Base-by-base conservation (phyloP, 2,888 invertebrate genomes). In the Thera britannica region DNA sequence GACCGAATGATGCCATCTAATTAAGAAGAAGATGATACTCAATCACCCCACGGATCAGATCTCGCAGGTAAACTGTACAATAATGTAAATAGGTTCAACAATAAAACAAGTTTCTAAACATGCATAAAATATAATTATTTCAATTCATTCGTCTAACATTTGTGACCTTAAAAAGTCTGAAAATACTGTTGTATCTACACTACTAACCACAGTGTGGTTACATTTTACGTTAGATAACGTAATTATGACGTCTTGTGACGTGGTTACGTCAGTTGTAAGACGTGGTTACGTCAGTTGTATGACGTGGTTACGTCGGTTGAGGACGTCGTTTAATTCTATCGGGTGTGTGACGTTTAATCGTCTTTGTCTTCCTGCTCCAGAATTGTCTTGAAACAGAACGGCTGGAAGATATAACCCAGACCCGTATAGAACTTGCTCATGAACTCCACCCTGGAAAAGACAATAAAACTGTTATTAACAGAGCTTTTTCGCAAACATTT, bases 351-450 rank as follows among this genome's bases (percentile, higher is more conserved):
- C 48, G 66, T 83, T 83, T 90, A 90, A 1, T 93, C 92, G 11
- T 93, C 93, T 12, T 87, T 86, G 0, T 94, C 95, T 58, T 94
- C 95, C 62, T 89, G 90, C 72, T 95, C 95, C 77, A 96, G 91
- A 79, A 96, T 95, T n/a, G 93, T 90, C 83, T 97, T 97, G 93
- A 98, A 98, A 81, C 96, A 96, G 95, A 98, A 98, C 1, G 98
- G 98, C 82, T 95, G 94, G 94, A 98, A 98, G 72, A 95, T 90
- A 89, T 97, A 96, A 7, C 98, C 98, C 75, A 95, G 92, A 70
- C 98, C 98, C 34, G 95, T 87, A 88, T 98, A 98, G 93, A 98
- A 98, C 90, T 98, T 98, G 91, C 98, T 98, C 95, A 99, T 98
- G 94, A 99, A 99, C 90, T 98, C 98, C 82, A 98, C 98, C 97